Evolutionary conservation across 2,888 invertebrate species (phyloP).

Genomic region (Trachelus troglodyta): DNA sequence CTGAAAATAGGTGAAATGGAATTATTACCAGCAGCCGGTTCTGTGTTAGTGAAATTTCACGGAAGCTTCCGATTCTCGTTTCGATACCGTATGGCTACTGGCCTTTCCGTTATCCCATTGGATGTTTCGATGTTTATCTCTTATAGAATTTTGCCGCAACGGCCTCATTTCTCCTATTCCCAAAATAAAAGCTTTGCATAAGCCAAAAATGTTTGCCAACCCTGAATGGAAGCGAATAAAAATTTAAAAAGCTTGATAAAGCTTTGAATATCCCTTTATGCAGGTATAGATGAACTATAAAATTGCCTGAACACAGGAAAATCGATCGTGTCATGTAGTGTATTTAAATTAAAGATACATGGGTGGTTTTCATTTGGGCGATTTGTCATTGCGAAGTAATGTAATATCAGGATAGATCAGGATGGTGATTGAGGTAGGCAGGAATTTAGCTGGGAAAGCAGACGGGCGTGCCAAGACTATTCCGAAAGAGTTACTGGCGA

Average conservation of each 20-base stretch:
- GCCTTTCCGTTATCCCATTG: neutral
- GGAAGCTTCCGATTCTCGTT: neutral
- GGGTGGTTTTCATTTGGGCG: neutral
- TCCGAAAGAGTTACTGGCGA: constrained; percentile 56
- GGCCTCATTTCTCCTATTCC: neutral
- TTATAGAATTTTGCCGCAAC: neutral
- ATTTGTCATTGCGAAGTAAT: neutral
- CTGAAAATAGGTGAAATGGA: neutral
- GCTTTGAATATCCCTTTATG: neutral
- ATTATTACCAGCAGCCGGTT: neutral
- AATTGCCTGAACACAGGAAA: neutral
- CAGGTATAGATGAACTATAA: neutral
- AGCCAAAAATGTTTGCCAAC: neutral
- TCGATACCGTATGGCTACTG: neutral
- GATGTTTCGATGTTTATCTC: neutral
- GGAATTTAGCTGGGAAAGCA: constrained; percentile 26
- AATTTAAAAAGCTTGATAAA: neutral
- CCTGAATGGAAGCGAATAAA: neutral
- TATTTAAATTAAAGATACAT: neutral
- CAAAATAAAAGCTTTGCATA: neutral
- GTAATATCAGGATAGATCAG: neutral
- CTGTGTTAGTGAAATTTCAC: neutral
- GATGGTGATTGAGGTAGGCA: constrained; percentile 4
- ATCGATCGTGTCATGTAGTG: neutral
- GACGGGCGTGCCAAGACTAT: constrained; percentile 55